These are phyloP conservation scores for Branchipolynoe longqiensis DNA, from an alignment of 2,888 invertebrate genomes.

Conservation along the genomic window DNA sequence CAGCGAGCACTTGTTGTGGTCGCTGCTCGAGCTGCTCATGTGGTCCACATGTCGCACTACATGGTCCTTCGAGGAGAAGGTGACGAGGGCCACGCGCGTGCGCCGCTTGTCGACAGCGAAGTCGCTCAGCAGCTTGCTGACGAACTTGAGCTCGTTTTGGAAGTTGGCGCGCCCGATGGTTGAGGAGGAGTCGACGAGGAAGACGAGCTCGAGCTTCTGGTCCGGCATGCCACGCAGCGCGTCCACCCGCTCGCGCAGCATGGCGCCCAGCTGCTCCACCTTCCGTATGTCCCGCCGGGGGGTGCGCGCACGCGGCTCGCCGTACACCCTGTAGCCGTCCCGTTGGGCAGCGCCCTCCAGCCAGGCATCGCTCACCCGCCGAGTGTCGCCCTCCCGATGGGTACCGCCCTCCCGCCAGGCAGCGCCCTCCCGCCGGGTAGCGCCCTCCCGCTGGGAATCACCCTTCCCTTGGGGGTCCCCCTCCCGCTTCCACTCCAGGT, in stretches of 20 bases:
- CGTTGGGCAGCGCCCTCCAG: background rate
- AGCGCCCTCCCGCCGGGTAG: background rate
- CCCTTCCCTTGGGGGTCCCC: background rate
- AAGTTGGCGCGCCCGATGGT: constrained; percentile 87
- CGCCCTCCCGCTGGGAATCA: background rate
- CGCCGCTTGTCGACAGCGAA: constrained; percentile 86
- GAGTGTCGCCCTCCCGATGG: background rate
- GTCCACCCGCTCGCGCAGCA: constrained; percentile 84
- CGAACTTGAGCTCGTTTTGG: constrained; percentile 86
- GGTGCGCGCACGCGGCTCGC: background rate
- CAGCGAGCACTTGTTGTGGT: constrained; percentile 86
- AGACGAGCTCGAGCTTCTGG: constrained; percentile 85
- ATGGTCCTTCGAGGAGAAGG: constrained; percentile 86
- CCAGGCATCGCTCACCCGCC: background rate
- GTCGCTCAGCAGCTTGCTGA: constrained; percentile 85
- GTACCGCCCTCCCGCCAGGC: background rate
- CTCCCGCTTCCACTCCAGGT: no score
- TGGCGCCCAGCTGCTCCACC: constrained; percentile 84
- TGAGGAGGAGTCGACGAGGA: constrained; percentile 87
- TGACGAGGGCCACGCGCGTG: constrained; percentile 86
- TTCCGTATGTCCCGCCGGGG: constrained; percentile 81
- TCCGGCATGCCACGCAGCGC: constrained; percentile 80
- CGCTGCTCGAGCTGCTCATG: constrained; percentile 83
- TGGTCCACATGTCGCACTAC: constrained; percentile 85
- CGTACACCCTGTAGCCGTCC: constrained; percentile 10